Evolutionary conservation across 2,888 invertebrate genomes (phyloP), one percentile per base, ranked within the genome.

Genomic region (Rhabditoides inermis): DNA sequence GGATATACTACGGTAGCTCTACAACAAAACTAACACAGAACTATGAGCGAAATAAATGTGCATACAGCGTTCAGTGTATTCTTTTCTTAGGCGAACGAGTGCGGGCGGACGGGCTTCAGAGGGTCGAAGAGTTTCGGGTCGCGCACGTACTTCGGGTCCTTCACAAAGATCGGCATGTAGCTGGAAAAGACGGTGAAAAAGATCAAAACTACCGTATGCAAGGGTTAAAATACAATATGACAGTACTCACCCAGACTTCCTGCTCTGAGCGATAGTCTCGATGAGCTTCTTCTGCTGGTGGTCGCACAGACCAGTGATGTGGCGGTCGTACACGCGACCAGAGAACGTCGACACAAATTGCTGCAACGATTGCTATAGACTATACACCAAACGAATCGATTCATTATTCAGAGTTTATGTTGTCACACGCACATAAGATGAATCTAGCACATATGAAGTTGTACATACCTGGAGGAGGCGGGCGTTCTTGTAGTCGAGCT

Each of bases 81-180:
- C n/a, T n/a, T n/a, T n/a, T n/a, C n/a, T 45, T 51, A 73, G 18
- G 72, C 74, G 49, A 63, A 74, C 3, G 75, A 73, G 49, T 76
- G 76, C 5, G 74, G 68, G 45, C 69, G 55, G 36, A 72, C 47
- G 10, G 91, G 90, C 64, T 83, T 84, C 70, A 90, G 87, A 0
- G 88, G 87, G 77, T 94, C 87, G 79, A 89, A 94, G 35, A 95
- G 79, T 76, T 85, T 85, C 2, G 94, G 94, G 79, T 95, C 94
- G 56, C 85, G 84, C 4, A 87, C 76, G 76, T 86, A 95, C 45
- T 82, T 81, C 15, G 86, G 82, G 55, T 88, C 85, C 77, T 92
- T 94, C 52, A 85, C 83, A 72, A 86, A 85, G 50, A 83, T 82
- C 30, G 63, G 72, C 90, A 95, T 90, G 55, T 86, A 83, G 64